A percentile compares a stretch with the other conserved stretches of the same genome.
Evolutionary conservation across 2,797 vertebrate genomes (phyloP).

Genomic region (Molossus molossus): DNA sequence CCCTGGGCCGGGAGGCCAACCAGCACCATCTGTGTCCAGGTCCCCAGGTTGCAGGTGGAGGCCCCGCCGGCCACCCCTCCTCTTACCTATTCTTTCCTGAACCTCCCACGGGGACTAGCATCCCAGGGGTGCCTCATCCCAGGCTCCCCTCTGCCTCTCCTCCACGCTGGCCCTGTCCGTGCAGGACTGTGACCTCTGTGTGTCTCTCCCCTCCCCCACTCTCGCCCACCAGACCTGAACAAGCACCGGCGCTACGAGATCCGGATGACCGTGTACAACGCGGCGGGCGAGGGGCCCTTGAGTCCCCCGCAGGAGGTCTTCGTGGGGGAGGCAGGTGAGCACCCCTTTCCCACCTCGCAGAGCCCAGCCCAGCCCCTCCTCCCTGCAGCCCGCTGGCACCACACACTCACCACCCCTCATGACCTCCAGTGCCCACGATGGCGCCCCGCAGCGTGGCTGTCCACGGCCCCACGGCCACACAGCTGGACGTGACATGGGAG

Average conservation of each 20-base stretch:
- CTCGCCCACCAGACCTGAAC: conserved; percentile 92
- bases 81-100: background rate
- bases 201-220: background rate
- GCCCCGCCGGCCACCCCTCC: accelerated
- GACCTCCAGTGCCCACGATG: conserved; percentile 93
- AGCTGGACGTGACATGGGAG: conserved; percentile 97
- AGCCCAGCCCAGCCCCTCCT: accelerated
- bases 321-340: conserved; percentile 96
- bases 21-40: accelerated
- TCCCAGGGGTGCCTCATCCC: accelerated
- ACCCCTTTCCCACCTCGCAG: accelerated
- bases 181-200: background rate
- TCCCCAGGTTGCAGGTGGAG: background rate
- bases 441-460: conserved; percentile 94
- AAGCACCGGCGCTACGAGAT: conserved; percentile 98
- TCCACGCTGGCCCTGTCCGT: accelerated
- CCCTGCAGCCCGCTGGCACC: background rate
- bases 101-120: background rate
- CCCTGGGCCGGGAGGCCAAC: background rate
- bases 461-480: conserved; percentile 94
- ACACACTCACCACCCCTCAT: background rate
- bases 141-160: background rate
- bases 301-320: conserved; percentile 97
- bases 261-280: conserved; percentile 96
- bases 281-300: conserved; percentile 95